Evolutionary conservation across 2,797 vertebrate species (phyloP).

Genomic region (Onychomys torridus): DNA sequence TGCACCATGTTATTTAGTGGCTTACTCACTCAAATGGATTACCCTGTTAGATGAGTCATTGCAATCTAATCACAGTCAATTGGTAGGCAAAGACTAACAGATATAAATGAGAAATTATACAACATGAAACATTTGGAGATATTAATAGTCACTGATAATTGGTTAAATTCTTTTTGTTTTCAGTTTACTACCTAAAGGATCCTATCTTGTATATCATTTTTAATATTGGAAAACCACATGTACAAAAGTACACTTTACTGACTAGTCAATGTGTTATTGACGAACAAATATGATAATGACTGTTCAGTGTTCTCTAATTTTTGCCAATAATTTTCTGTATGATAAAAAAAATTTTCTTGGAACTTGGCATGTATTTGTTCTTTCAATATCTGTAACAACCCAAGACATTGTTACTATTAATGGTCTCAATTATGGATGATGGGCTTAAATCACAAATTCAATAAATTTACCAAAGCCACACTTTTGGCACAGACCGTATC

Average conservation of each 20-base stretch:
- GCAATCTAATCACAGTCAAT: background rate
- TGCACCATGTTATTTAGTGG: background rate
- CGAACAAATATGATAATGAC: background rate
- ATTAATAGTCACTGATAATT: background rate
- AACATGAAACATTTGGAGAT: background rate
- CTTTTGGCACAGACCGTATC: background rate
- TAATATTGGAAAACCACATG: background rate
- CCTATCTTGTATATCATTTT: background rate
- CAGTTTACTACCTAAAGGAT: background rate
- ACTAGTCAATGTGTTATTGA: background rate
- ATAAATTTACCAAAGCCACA: background rate
- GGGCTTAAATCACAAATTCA: background rate
- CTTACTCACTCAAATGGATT: background rate
- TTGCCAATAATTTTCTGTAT: constrained; percentile 17
- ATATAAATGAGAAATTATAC: background rate
- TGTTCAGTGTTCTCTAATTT: background rate
- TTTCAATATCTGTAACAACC: background rate
- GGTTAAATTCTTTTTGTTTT: background rate
- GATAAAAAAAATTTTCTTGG: background rate
- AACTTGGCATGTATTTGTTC: background rate
- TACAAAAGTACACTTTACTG: background rate
- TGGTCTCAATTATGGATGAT: background rate
- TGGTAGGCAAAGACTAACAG: background rate
- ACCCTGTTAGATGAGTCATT: background rate
- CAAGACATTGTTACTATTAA: background rate